These are phyloP conservation scores for Ennomos quercinarius DNA, from an alignment of 2,888 invertebrate species.

Conservation along the genomic window DNA sequence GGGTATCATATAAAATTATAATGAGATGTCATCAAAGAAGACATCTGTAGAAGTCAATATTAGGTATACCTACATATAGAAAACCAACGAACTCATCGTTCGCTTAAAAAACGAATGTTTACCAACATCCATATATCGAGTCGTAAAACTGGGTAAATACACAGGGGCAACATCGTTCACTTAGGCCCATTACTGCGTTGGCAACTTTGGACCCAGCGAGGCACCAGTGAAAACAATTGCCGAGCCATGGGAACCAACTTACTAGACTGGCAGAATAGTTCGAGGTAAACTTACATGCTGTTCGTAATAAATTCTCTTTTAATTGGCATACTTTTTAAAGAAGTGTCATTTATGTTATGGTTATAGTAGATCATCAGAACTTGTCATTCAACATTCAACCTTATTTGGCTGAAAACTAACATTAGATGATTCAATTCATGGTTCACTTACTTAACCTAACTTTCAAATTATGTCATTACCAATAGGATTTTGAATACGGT, in stretches of 20 bases:
- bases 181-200: slow-evolving; percentile 78
- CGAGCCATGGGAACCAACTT: slow-evolving; percentile 71
- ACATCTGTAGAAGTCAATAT: slow-evolving; percentile 8
- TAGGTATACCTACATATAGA: slow-evolving; percentile 6
- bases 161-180: slow-evolving; percentile 81
- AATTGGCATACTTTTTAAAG: slow-evolving; percentile 47
- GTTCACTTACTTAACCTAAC: too few species aligned
- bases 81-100: slow-evolving; percentile 17
- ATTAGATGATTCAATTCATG: too few species aligned
- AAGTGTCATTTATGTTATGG: too few species aligned
- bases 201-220: slow-evolving; percentile 70
- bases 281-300: slow-evolving; percentile 62
- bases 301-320: slow-evolving; percentile 59
- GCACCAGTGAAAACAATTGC: slow-evolving; percentile 77
- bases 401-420: too few species aligned
- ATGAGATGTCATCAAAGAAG: not conserved
- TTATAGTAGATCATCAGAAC: too few species aligned
- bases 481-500: too few species aligned
- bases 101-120: slow-evolving; percentile 50
- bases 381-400: too few species aligned
- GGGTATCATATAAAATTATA: too few species aligned
- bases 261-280: slow-evolving; percentile 58
- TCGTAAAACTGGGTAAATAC: slow-evolving; percentile 71
- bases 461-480: too few species aligned
- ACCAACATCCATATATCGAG: slow-evolving; percentile 63